These are phyloP conservation scores for Allobates femoralis DNA, from an alignment of 2,797 vertebrate genomes.

Conservation along the genomic window DNA sequence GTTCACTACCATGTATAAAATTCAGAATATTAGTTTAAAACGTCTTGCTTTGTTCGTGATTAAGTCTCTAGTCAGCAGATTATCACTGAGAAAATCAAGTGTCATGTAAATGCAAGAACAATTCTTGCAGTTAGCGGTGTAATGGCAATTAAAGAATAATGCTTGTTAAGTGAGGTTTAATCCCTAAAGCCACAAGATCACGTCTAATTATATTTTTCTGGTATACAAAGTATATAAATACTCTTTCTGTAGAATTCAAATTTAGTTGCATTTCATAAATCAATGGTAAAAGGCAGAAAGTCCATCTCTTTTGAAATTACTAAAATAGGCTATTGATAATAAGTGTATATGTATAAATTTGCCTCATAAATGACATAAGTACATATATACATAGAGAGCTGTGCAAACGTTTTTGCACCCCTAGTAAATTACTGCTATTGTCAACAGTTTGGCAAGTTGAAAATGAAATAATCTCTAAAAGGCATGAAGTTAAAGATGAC, in stretches of 20 bases:
- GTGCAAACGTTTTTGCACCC: too few species aligned
- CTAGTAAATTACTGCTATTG: too few species aligned
- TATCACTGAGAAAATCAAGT: conserved; percentile 35
- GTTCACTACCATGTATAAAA: background rate
- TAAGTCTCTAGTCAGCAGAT: conserved; percentile 8
- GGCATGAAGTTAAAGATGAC: too few species aligned
- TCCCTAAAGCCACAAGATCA: conserved; percentile 41
- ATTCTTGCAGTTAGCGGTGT: conserved; percentile 37
- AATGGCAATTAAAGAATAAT: conserved; percentile 55
- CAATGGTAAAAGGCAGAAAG: conserved; percentile 18
- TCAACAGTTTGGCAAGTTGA: too few species aligned
- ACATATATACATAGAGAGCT: background rate
- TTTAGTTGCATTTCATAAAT: conserved; percentile 53
- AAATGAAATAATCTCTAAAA: too few species aligned
- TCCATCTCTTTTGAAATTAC: background rate
- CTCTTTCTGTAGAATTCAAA: conserved; percentile 21
- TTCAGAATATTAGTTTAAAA: conserved; percentile 9
- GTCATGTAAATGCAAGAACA: conserved; percentile 27
- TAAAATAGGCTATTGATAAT: background rate
- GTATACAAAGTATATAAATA: conserved; percentile 22
- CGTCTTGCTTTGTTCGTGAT: conserved; percentile 11
- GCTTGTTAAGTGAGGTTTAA: background rate
- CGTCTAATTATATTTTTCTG: conserved; percentile 35
- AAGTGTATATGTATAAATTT: background rate
- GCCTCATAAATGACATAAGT: background rate